Evolutionary conservation across 2,113 vertebrate species (phyloP), one percentile per base, ranked within the genome.

Genomic region (Menura novaehollandiae): DNA sequence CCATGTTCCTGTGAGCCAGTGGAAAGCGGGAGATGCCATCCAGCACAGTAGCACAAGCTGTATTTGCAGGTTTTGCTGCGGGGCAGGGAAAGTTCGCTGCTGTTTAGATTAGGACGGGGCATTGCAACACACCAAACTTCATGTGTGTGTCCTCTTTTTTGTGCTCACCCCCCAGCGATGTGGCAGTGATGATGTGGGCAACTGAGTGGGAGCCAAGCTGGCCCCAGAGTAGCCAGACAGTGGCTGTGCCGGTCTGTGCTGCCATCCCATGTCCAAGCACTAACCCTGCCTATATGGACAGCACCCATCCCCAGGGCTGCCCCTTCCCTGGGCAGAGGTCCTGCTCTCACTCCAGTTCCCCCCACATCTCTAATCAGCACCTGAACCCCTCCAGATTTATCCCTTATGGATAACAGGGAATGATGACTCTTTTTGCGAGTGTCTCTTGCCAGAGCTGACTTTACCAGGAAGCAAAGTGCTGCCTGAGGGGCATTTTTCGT

Each of bases 351-450:
- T 56, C 32, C 66, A 28, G 22, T 13, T 69, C 8, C 5, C 10
- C 18, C 6, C 12, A 41, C 5, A 30, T 23, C 67, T 86, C 43
- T 44, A 12, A 8, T 0, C 1, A 0, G 22, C 3, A 0, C 53
- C 51, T 44, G 14, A 80, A 43, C 23, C 64, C 51, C 35, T 9
- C 56, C 32, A 11, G 3, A 8, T 81, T 47, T 15, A 26, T 16
- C 44, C 64, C 49, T n/a, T 23, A 1, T 0, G 5, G 0, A 13
- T 46, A 66, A 12, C 4, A 19, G 37, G 5, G n/a, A 4, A 6
- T 2, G 2, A 6, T 19, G 8, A 8, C 19, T 27, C 1, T 8
- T 60, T 66, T 28, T 62, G 19, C 17, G 7, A 24, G 10, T 2
- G 0, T n/a, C 59, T 60, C 27, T 21, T 52, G n/a, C 33, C 3